Percentiles rank a stretch among this genome's conserved stretches.
phyloP scores from a whole-genome alignment of 1,140 invertebrate species.

The Drosophila tropicalis region DNA sequence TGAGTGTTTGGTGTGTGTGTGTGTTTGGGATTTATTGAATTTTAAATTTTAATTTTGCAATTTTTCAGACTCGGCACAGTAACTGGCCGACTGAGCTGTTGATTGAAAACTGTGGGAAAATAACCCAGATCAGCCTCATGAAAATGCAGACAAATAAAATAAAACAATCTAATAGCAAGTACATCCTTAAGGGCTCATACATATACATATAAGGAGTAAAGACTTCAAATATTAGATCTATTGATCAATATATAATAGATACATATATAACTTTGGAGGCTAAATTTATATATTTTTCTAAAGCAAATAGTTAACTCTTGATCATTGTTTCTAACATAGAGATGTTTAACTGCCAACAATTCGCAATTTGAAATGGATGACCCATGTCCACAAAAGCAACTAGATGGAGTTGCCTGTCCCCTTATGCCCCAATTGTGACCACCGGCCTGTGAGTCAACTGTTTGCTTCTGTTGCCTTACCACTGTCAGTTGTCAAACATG shows the following conservation, averaged over 20 bases:
- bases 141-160: too few species aligned
- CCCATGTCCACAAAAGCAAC: slow-evolving; percentile 30
- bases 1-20: background rate
- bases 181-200: background rate
- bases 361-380: background rate
- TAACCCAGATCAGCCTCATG: slow-evolving; percentile 5
- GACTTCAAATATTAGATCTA: too few species aligned
- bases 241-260: too few species aligned
- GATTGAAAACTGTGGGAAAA: slow-evolving; percentile 15
- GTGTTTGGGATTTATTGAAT: slow-evolving; percentile 71
- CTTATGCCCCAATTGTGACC: background rate
- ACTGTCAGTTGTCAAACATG: slow-evolving; percentile 71
- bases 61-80: slow-evolving; percentile 29
- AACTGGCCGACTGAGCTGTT: background rate
- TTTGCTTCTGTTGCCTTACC: slow-evolving; percentile 12
- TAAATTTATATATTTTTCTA: too few species aligned
- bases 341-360: background rate
- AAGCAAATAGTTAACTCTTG: too few species aligned
- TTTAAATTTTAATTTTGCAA: slow-evolving; percentile 77
- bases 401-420: background rate
- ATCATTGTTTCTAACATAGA: background rate
- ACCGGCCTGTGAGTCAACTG: background rate
- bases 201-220: background rate
- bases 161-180: too few species aligned
- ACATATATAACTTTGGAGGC: too few species aligned